phyloP scores from a whole-genome alignment of 2,797 vertebrate genomes.

The Rhinichthys osculus region DNA sequence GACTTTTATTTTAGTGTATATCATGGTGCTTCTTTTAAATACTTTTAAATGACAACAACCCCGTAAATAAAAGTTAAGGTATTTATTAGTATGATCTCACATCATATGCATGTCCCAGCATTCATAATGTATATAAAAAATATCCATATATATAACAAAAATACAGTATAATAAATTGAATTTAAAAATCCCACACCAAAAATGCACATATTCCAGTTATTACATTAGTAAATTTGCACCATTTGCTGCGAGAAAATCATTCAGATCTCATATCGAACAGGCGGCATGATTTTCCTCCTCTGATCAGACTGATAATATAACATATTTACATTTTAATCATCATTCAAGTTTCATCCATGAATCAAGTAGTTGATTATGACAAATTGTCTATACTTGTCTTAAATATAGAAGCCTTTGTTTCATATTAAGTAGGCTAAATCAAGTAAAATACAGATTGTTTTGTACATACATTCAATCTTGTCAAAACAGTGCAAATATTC shows the following conservation, averaged over 20 bases:
- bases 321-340: neutral
- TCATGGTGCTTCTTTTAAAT: neutral
- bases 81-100: neutral
- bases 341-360: slow-evolving; percentile 22
- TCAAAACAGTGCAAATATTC: slow-evolving; percentile 33
- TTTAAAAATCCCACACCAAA: slow-evolving; percentile 4
- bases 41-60: neutral
- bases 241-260: neutral
- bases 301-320: neutral
- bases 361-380: slow-evolving; percentile 1
- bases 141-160: neutral
- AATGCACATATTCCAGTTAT: slow-evolving; percentile 6
- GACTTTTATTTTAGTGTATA: neutral
- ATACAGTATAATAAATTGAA: neutral
- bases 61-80: neutral
- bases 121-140: slow-evolving; percentile 7
- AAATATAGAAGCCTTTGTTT: neutral
- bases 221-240: slow-evolving; percentile 18
- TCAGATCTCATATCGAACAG: neutral
- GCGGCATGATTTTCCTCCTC: neutral
- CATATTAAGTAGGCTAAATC: neutral
- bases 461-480: neutral
- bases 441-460: slow-evolving; percentile 27
- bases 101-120: neutral
- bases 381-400: neutral